Conservation (phyloP, 2,888 invertebrate species). For the Protophormia terraenovae region DNA sequence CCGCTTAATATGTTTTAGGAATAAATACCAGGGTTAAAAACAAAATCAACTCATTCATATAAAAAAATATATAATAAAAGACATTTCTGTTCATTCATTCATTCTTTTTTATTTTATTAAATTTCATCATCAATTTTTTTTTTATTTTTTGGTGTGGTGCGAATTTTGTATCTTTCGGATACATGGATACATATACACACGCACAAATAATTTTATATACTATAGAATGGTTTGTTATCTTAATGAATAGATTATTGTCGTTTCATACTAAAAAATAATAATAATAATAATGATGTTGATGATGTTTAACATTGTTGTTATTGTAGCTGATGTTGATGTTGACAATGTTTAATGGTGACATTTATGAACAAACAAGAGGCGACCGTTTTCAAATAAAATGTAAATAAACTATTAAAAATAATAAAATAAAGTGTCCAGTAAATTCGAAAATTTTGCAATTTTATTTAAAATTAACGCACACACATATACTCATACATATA, state of each 20-base stretch:
- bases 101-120: conserved; percentile 19
- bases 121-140: conserved; percentile 22
- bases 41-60: not conserved
- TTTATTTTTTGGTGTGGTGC: conserved; percentile 2
- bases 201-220: not conserved
- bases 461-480: not conserved
- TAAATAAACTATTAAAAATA: not conserved
- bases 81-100: not conserved
- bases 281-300: not conserved
- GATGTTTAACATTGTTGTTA: not conserved
- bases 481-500: not conserved
- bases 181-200: not conserved
- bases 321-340: not conserved
- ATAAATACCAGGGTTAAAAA: not conserved
- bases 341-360: conserved; percentile 25
- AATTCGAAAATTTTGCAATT: conserved; percentile 19
- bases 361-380: conserved; percentile 30
- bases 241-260: conserved; percentile 28
- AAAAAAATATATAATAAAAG: not conserved
- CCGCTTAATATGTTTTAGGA: not conserved
- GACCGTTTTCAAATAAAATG: conserved; percentile 6
- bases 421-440: conserved; percentile 9
- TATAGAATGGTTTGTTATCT: conserved; percentile 26
- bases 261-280: not conserved
- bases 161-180: not conserved